Percentiles rank a stretch among this genome's conserved stretches.
phyloP scores from a whole-genome alignment of 2,888 invertebrate genomes.

The Malacosoma neustria region DNA sequence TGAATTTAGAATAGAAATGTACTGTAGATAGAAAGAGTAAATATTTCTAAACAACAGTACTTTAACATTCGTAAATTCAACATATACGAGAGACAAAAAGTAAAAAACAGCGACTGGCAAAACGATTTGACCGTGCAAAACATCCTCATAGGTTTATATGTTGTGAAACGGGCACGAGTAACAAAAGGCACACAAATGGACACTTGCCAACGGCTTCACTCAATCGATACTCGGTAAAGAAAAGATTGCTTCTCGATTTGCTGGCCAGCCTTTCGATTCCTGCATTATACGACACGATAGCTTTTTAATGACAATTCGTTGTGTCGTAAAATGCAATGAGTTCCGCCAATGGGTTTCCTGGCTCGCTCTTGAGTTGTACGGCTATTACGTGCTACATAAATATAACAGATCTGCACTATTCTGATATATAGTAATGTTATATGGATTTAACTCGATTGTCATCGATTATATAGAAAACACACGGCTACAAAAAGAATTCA shows the following conservation, averaged over 20 bases:
- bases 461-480: no score
- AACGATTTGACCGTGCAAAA: background rate
- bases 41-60: background rate
- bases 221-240: conserved; percentile 35
- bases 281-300: background rate
- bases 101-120: background rate
- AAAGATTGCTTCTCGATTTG: conserved; percentile 22
- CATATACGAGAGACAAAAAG: background rate
- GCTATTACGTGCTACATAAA: no score
- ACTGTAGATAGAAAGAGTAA: background rate
- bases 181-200: conserved; percentile 44
- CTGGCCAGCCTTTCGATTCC: background rate
- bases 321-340: background rate
- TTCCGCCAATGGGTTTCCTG: background rate
- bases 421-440: no score
- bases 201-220: conserved; percentile 34
- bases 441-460: no score
- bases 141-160: background rate
- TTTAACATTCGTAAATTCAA: background rate
- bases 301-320: background rate
- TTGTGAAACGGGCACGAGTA: conserved; percentile 17
- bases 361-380: background rate
- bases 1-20: conserved; percentile 62
- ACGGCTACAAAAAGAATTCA: no score
- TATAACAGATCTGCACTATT: no score